phyloP scores from a whole-genome alignment of 1,140 invertebrate genomes.

The Lordiphosa stackelbergi region DNA sequence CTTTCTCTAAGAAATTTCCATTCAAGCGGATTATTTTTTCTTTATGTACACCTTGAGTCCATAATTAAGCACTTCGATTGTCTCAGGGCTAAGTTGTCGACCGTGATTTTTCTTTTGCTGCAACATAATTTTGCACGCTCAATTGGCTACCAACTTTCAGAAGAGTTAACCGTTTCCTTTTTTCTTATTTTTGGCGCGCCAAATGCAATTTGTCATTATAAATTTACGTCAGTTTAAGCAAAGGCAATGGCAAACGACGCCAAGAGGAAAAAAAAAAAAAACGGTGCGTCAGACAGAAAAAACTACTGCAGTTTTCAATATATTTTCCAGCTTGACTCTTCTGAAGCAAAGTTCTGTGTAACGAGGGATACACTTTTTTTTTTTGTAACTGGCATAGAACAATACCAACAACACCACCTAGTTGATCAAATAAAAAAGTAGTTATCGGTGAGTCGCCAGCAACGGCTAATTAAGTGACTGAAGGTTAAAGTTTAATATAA shows the following conservation, averaged over 20 bases:
- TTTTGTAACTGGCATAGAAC: slow-evolving; percentile 3
- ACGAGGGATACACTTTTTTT: slow-evolving; percentile 1
- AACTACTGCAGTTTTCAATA: slow-evolving; percentile 67
- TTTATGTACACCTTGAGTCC: slow-evolving; percentile 26
- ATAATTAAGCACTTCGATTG: slow-evolving; percentile 60
- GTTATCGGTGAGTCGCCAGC: slow-evolving; percentile 56
- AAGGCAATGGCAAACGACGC: slow-evolving; percentile 41
- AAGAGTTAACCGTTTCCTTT: slow-evolving; percentile 3
- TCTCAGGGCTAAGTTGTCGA: slow-evolving; percentile 12
- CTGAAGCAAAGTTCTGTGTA: slow-evolving; percentile 37
- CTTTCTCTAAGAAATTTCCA: slow-evolving; percentile 29
- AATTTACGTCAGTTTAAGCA: slow-evolving; percentile 75
- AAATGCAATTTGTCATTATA: slow-evolving; percentile 75
- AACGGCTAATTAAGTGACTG: slow-evolving; percentile 61
- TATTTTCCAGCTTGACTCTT: slow-evolving; percentile 54
- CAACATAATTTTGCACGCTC: slow-evolving; percentile 74
- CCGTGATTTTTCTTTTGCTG: slow-evolving; percentile 20
- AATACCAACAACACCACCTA: slow-evolving; percentile 28
- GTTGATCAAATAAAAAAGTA: slow-evolving; percentile 70
- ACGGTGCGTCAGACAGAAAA: slow-evolving; percentile 16
- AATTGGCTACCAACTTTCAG: slow-evolving; percentile 46
- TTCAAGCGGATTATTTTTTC: slow-evolving; percentile 44
- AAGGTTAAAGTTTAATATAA: slow-evolving; percentile 69
- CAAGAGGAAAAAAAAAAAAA: slow-evolving; percentile 24
- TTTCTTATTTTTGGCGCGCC: slow-evolving; percentile 42